phyloP scores from a whole-genome alignment of 2,888 invertebrate genomes.

The Scaptomyza caliginosa region DNA sequence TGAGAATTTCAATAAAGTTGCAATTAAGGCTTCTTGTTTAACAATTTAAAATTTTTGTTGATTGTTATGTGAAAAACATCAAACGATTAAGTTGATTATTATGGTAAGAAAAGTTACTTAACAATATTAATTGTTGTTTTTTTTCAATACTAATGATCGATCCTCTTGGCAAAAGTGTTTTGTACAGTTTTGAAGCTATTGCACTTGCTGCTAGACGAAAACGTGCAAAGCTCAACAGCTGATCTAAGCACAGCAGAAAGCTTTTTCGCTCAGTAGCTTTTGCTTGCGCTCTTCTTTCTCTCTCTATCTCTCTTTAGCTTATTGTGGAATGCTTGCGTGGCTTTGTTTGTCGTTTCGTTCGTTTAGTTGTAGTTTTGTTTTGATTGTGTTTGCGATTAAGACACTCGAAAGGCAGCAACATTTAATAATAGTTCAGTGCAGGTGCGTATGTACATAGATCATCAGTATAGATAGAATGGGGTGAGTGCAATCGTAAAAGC shows the following conservation, averaged over 20 bases:
- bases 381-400: slow-evolving; percentile 52
- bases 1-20: too few relatives aligned
- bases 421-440: background rate
- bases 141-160: too few relatives aligned
- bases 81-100: too few relatives aligned
- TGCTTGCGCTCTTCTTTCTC: background rate
- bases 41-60: too few relatives aligned
- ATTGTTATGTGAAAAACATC: too few relatives aligned
- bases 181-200: background rate
- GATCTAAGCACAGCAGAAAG: slow-evolving; percentile 28
- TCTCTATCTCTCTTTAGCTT: background rate
- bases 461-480: background rate
- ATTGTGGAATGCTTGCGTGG: background rate
- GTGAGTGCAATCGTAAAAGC: background rate
- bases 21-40: too few relatives aligned
- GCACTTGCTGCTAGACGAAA: background rate
- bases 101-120: too few relatives aligned
- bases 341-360: slow-evolving; percentile 3
- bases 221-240: slow-evolving; percentile 40
- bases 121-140: too few relatives aligned
- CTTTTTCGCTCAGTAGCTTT: slow-evolving; percentile 44
- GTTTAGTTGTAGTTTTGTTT: slow-evolving; percentile 47
- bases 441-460: slow-evolving; percentile 6
- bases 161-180: background rate
- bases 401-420: slow-evolving; percentile 8